Evolutionary conservation across 64 coral and sea anemone genomes (phyloP), one percentile per base, ranked within the genome.

Genomic region (Astreopora myriophthalma): DNA sequence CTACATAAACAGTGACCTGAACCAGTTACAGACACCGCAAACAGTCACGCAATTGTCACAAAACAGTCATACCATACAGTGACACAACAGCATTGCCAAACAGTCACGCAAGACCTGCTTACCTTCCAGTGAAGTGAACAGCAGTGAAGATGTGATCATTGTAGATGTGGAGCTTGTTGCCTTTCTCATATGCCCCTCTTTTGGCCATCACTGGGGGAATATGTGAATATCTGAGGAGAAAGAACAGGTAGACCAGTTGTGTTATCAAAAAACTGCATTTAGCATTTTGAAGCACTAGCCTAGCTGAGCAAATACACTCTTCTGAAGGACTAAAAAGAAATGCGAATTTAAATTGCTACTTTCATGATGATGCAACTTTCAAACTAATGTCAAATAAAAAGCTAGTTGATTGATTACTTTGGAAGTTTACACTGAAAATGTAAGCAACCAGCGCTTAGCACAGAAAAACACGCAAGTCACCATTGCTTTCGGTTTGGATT

Each of bases 81-180:
- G n/a, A n/a, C n/a, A n/a, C n/a, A n/a, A n/a, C n/a, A n/a, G n/a
- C n/a, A n/a, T n/a, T n/a, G n/a, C n/a, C n/a, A n/a, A n/a, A n/a
- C n/a, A n/a, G n/a, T n/a, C n/a, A n/a, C n/a, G n/a, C n/a, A n/a
- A n/a, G n/a, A n/a, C n/a, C 1, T 17, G 31, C 37, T 30, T 69
- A 85, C 85, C 74, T 73, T 71, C 67, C 64, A 2, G 83, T 35
- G 30, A 98, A 89, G 76, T 98, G 95, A 13, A 78, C 84, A 34
- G 92, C 95, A 9, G 20, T 31, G 34, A 98, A 98, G 35, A 91
- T 73, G 81, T 94, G 95, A 51, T 98, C 92, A 69, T 98, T 98
- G 82, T 94, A 98, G 58, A 98, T 85, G 30, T 98, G 95, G 6
- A 90, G 66, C 42, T 98, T 98, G 30, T 20, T 66, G 80, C 95